phyloP scores from a whole-genome alignment of 1,140 invertebrate species.

The Halesus radiatus region DNA sequence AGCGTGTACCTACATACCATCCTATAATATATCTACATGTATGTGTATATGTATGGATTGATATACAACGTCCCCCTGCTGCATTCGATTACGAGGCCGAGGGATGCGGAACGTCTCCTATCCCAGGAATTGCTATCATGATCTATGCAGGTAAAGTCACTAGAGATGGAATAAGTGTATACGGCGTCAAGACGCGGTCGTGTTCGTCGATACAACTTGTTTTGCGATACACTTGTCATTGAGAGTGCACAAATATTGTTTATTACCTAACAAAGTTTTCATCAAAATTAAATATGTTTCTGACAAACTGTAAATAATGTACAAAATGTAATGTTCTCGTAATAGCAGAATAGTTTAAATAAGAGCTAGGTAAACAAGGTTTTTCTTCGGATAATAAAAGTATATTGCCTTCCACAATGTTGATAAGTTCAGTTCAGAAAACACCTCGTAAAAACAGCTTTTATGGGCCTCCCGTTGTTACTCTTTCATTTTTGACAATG shows the following conservation, averaged over 20 bases:
- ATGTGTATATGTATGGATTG: background rate
- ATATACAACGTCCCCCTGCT: background rate
- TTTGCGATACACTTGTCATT: too few species aligned
- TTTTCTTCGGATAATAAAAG: too few species aligned
- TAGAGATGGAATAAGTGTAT: background rate
- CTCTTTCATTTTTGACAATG: slow-evolving; percentile 3
- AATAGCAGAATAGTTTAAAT: too few species aligned
- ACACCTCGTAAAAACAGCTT: too few species aligned
- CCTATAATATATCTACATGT: background rate
- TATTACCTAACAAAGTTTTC: too few species aligned
- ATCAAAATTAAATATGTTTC: too few species aligned
- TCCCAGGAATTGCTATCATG: slow-evolving; percentile 28
- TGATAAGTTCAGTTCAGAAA: too few species aligned
- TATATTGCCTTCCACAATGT: background rate
- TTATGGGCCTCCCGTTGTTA: background rate
- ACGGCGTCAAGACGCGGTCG: background rate
- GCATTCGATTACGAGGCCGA: slow-evolving; percentile 36
- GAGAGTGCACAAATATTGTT: too few species aligned
- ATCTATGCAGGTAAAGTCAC: slow-evolving; percentile 19
- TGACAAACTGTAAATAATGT: too few species aligned
- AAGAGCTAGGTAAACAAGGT: too few species aligned
- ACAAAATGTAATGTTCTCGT: too few species aligned
- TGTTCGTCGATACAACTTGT: too few species aligned
- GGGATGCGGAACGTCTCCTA: slow-evolving; percentile 9
- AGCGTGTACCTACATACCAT: background rate